A percentile compares a stretch with the other conserved stretches of the same genome.
These are phyloP conservation scores for Tineola bisselliella DNA, from an alignment of 2,888 invertebrate species.

Conservation along the genomic window DNA sequence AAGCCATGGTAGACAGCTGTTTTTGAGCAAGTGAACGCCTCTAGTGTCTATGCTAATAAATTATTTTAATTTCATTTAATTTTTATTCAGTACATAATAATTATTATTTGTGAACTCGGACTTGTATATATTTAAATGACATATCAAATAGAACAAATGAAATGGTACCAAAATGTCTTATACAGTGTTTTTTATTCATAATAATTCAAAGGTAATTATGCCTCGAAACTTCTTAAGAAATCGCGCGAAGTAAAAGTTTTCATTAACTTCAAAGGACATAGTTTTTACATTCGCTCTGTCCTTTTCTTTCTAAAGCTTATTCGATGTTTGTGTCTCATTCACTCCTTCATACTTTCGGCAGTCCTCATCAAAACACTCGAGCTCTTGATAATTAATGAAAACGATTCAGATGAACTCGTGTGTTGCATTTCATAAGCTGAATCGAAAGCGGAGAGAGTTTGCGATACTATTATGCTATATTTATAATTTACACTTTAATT, in stretches of 20 bases:
- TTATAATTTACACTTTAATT: no score
- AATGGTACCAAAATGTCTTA: no score
- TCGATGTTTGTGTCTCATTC: not conserved
- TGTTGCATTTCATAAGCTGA: not conserved
- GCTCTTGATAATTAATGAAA: constrained; percentile 62
- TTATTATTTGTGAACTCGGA: no score
- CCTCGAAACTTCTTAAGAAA: not conserved
- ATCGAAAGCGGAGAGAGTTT: not conserved
- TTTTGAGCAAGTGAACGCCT: no score
- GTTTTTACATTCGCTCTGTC: not conserved
- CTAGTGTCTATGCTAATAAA: no score
- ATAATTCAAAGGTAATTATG: no score
- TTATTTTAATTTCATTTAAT: no score
- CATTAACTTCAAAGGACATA: not conserved
- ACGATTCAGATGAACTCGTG: constrained; percentile 55
- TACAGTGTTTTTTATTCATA: no score
- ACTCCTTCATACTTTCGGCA: not conserved
- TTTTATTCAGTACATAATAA: no score
- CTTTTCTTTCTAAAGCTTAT: not conserved
- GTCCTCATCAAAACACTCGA: constrained; percentile 49
- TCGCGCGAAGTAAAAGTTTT: constrained; percentile 2
- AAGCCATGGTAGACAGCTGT: no score
- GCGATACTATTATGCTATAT: not conserved
- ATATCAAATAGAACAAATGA: no score
- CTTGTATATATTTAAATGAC: no score